Percentiles rank a stretch among this genome's conserved stretches.
Evolutionary conservation across 35 echinoderm and acorn worm species (phyloP).

Genomic region (Diadema setosum): DNA sequence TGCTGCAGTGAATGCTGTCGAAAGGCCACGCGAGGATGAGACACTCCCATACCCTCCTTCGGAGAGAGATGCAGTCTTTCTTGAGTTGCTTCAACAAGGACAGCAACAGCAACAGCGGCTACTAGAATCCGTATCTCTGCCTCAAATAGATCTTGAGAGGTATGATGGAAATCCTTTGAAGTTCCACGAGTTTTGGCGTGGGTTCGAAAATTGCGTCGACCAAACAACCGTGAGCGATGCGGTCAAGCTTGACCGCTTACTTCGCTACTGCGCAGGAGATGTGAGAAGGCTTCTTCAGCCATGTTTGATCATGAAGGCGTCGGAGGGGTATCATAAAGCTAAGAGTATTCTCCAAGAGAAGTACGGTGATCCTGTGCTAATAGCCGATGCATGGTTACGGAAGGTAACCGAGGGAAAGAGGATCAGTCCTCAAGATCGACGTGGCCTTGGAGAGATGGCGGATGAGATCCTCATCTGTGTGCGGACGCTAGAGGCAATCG

Average conservation of each 20-base stretch:
- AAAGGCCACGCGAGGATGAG: not conserved
- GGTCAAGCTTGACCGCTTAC: conserved; percentile 33
- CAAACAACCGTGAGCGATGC: conserved; percentile 1
- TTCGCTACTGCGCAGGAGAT: conserved; percentile 53
- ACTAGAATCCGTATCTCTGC: conserved; percentile 44
- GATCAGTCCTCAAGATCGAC: not conserved
- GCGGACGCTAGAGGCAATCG: conserved; percentile 17
- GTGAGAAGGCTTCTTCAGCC: not conserved
- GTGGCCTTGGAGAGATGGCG: conserved; percentile 24
- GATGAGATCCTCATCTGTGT: conserved; percentile 41
- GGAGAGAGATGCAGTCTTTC: not conserved
- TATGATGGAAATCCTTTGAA: conserved; percentile 49
- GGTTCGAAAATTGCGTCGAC: conserved; percentile 62
- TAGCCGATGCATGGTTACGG: conserved; percentile 40
- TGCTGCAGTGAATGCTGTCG: not conserved
- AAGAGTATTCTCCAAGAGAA: conserved; percentile 13
- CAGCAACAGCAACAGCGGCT: conserved; percentile 41
- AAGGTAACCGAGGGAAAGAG: not conserved
- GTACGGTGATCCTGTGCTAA: conserved; percentile 15
- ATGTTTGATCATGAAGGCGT: conserved; percentile 20
- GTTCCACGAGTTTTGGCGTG: conserved; percentile 21
- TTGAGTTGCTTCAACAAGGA: not conserved
- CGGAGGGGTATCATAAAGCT: not conserved
- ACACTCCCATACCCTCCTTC: not conserved
- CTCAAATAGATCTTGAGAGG: conserved; percentile 20